Evolutionary conservation across 2,113 vertebrate species (phyloP).

Genomic region (Albula goreensis): DNA sequence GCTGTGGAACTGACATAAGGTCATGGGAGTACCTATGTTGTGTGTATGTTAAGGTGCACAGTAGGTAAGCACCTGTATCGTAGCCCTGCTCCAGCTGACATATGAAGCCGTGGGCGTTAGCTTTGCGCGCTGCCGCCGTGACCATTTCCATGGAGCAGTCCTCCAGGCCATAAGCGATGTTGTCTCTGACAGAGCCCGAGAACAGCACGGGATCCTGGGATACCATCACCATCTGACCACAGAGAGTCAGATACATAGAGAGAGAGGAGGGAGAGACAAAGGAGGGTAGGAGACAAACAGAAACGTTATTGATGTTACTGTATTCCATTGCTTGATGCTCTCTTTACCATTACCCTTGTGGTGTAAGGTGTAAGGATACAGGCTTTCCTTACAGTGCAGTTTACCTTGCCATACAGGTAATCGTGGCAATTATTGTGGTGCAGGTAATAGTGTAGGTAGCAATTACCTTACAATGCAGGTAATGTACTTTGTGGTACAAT

Average conservation of each 20-base stretch:
- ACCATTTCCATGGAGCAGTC: conserved; percentile 21
- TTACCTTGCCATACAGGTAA: neutral
- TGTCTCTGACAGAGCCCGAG: conserved; percentile 39
- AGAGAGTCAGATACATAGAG: neutral
- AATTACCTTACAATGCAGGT: neutral
- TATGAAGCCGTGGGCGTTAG: conserved; percentile 37
- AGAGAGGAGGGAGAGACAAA: neutral
- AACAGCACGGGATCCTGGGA: conserved; percentile 65
- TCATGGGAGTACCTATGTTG: neutral
- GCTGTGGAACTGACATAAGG: neutral
- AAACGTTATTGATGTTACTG: conserved; percentile 50
- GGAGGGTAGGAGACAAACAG: neutral
- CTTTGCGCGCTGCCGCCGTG: conserved; percentile 20
- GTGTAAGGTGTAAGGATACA: neutral
- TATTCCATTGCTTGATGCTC: neutral
- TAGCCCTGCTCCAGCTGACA: conserved; percentile 25
- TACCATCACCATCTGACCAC: conserved; percentile 47
- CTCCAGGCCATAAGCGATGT: conserved; percentile 34
- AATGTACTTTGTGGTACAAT: too few relatives aligned
- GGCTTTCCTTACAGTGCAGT: neutral
- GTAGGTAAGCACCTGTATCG: conserved; percentile 29
- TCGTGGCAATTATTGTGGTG: too few relatives aligned
- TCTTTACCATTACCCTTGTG: neutral
- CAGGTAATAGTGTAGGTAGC: neutral
- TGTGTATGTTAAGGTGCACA: neutral